phyloP scores from a whole-genome alignment of 2,888 invertebrate species.

The Anaspis maculata region DNA sequence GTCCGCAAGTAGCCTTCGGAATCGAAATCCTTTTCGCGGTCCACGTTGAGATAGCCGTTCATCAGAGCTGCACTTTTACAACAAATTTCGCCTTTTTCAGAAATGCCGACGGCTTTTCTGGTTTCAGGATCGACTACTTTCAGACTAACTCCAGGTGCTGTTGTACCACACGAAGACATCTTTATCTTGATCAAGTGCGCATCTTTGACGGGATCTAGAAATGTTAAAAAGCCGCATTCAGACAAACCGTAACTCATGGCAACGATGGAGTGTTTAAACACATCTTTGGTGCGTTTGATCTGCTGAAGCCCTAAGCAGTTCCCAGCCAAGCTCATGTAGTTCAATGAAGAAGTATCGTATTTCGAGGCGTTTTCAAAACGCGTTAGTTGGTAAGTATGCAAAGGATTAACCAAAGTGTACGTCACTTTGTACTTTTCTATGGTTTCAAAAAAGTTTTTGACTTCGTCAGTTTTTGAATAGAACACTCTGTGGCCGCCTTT shows the following conservation, averaged over 20 bases:
- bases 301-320: not conserved
- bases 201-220: not conserved
- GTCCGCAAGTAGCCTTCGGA: not conserved
- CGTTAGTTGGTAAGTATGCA: conserved; percentile 3
- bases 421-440: conserved; percentile 24
- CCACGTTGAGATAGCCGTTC: not conserved
- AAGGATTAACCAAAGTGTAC: not conserved
- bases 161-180: not conserved
- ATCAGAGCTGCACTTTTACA: not conserved
- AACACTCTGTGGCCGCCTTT: conserved; percentile 21
- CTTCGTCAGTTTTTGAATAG: conserved; percentile 17
- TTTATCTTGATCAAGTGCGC: not conserved
- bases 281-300: not conserved
- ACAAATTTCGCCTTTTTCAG: not conserved
- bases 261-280: not conserved
- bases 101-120: not conserved
- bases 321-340: not conserved
- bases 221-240: not conserved
- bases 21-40: not conserved
- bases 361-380: not conserved
- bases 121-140: conserved; percentile 1
- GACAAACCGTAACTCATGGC: not conserved
- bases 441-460: conserved; percentile 15
- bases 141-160: not conserved
- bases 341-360: conserved; percentile 2